phyloP scores from a whole-genome alignment of 2,888 invertebrate species.

The Phlogophora meticulosa region DNA sequence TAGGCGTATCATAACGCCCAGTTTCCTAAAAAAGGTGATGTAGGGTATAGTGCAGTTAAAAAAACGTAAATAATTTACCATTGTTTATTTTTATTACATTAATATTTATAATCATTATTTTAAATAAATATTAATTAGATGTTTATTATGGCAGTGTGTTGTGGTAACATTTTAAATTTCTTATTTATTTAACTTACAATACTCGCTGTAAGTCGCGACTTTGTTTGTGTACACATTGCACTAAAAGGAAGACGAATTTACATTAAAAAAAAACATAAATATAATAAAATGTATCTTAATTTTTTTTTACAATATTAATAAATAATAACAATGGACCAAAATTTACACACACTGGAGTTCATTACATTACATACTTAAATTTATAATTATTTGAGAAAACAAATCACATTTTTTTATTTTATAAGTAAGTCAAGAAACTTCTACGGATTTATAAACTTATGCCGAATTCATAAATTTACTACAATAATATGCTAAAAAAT shows the following conservation, averaged over 20 bases:
- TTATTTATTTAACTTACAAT: constrained; percentile 49
- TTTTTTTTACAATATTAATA: constrained; percentile 32
- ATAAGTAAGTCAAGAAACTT: too few relatives aligned
- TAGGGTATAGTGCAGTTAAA: constrained; percentile 3
- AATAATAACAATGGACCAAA: constrained; percentile 31
- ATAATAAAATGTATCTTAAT: constrained; percentile 1
- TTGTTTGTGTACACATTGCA: constrained; percentile 48
- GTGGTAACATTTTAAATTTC: constrained; percentile 56
- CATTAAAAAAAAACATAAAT: constrained; percentile 6
- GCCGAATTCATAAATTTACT: constrained; percentile 13
- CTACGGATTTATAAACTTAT: constrained; percentile 23
- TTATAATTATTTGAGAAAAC: constrained; percentile 3
- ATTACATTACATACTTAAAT: constrained; percentile 41
- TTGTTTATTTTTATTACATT: constrained; percentile 67
- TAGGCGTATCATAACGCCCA: not conserved
- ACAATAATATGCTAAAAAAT: constrained; percentile 6
- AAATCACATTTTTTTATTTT: too few relatives aligned
- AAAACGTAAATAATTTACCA: constrained; percentile 65
- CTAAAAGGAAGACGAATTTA: constrained; percentile 57
- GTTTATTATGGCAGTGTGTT: constrained; percentile 67
- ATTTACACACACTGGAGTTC: constrained; percentile 55
- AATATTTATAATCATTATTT: constrained; percentile 59
- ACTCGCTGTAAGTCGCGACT: constrained; percentile 41
- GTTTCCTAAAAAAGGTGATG: not conserved
- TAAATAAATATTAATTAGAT: constrained; percentile 57